Evolutionary conservation across 2,888 invertebrate species (phyloP), one percentile per base, ranked within the genome.

Genomic region (Synanthedon myopaeformis): DNA sequence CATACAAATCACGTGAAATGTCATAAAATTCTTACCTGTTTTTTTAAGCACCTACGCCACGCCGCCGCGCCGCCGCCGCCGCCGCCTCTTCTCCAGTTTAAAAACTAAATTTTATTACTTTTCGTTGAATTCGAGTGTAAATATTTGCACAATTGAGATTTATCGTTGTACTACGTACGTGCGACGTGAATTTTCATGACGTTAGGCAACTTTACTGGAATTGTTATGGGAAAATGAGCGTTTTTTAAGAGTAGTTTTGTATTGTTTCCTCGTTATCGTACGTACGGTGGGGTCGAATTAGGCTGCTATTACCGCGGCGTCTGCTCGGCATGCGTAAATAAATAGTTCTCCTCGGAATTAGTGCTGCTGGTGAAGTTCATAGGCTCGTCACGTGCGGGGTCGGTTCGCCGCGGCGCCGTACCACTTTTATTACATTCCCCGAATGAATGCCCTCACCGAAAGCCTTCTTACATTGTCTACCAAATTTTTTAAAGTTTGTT

Each of bases 361-460:
- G 65, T 61, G 62, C 57, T 42, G 53, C 28, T 53, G 57, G 35
- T 54, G 59, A 61, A 66, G 63, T 78, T 76, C 61, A 60, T 56
- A 82, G 70, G 72, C 82, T 59, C 61, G 72, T 80, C 84, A 85
- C 84, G 85, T 72, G 67, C 71, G 55, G 64, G 68, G 63, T 61
- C 65, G 71, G 66, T 63, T 60, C 65, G 65, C 65, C 61, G 59
- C 62, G 65, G 60, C 69, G 63, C 66, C 75, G 69, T 72, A 70
- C 69, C 72, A 74, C 69, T 79, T 79, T 79, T 83, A 83, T 83
- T 82, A 82, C 79, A 83, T 84, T 81, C 79, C 69, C 67, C 70
- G 70, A 80, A 79, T 78, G 79, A 76, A 77, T 74, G 64, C 69
- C 70, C 66, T 66, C 66, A 64, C 65, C 65, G 64, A 73, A 74